Base-by-base conservation (phyloP, 2,888 invertebrate genomes). In the Lingula anatina region DNA sequence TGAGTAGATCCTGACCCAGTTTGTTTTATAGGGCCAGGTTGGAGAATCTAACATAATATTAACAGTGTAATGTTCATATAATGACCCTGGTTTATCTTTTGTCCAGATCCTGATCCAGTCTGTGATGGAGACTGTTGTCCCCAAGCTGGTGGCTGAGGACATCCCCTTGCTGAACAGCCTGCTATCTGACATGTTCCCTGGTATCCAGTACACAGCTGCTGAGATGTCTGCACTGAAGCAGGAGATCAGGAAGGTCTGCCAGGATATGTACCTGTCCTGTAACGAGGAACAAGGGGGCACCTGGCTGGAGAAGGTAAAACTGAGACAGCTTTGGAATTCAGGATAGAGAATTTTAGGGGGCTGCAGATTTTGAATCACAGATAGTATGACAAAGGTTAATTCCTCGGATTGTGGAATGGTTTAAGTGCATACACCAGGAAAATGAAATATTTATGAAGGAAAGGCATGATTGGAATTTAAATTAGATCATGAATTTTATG, bases 71-170 rank as follows among this genome's bases (percentile, higher is more conserved):
- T n/a, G n/a, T n/a, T n/a, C n/a, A n/a, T n/a, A n/a, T n/a, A n/a
- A n/a, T n/a, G n/a, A n/a, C n/a, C n/a, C n/a, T n/a, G n/a, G n/a
- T n/a, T n/a, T n/a, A n/a, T 50, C 49, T 26, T 31, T 4, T 26
- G 47, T 49, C 1, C 51, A 83, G 82, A 99, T 99, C 71, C 83
- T 99, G 49, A 99, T 99, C 60, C 99, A 99, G 77, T 95, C 95
- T 0, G 96, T 99, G 44, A 99, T 97, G 77, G 99, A 99, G 81
- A 99, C 99, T 0, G 93, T 99, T 91, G 97, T 99, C 38, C 99
- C 99, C 2, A 99, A 99, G 78, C 81, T 99, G 62, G 97, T 99
- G 0, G 97, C 97, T 15, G 99, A 99, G 78, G 99, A 99, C 79
- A 99, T 99, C 64, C 97, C 97, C 1, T 81, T 99, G 51, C 80